These are phyloP conservation scores for Halcyon smyrnensis DNA, from an alignment of 2,797 vertebrate genomes.

Conservation along the genomic window DNA sequence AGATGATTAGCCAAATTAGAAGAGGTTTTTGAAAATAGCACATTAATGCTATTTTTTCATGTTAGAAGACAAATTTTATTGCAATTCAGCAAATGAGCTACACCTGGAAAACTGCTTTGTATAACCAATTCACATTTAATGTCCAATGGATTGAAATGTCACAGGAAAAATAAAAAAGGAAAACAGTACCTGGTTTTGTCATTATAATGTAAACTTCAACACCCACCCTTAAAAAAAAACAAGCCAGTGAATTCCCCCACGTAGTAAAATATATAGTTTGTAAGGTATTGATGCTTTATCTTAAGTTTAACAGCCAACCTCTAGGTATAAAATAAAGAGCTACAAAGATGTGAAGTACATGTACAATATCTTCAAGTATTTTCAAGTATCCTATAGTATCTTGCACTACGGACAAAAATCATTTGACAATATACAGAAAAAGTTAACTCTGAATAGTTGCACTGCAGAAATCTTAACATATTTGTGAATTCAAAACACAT, in stretches of 20 bases:
- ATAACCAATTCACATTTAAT: constrained; percentile 61
- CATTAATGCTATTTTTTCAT: constrained; percentile 56
- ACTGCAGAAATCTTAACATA: constrained; percentile 36
- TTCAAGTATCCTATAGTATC: constrained; percentile 51
- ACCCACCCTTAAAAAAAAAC: not conserved
- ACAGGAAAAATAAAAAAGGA: constrained; percentile 51
- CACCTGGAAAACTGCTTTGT: constrained; percentile 47
- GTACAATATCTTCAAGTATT: constrained; percentile 63
- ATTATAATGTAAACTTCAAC: constrained; percentile 53
- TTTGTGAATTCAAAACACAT: constrained; percentile 16
- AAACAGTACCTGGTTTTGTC: constrained; percentile 59
- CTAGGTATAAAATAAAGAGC: constrained; percentile 59
- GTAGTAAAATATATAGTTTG: constrained; percentile 63
- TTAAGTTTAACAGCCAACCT: constrained; percentile 35
- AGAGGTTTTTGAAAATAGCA: constrained; percentile 38
- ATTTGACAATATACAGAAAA: constrained; percentile 42
- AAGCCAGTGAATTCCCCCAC: constrained; percentile 31
- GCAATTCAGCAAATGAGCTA: constrained; percentile 64
- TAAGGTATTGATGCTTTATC: constrained; percentile 44
- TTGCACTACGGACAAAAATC: constrained; percentile 30
- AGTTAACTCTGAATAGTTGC: constrained; percentile 18
- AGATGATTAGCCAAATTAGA: not conserved
- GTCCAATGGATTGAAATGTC: constrained; percentile 48
- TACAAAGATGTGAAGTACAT: constrained; percentile 58
- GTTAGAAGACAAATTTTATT: constrained; percentile 68